phyloP scores from a whole-genome alignment of 1,140 invertebrate species.

The Drosophila prosaltans region DNA sequence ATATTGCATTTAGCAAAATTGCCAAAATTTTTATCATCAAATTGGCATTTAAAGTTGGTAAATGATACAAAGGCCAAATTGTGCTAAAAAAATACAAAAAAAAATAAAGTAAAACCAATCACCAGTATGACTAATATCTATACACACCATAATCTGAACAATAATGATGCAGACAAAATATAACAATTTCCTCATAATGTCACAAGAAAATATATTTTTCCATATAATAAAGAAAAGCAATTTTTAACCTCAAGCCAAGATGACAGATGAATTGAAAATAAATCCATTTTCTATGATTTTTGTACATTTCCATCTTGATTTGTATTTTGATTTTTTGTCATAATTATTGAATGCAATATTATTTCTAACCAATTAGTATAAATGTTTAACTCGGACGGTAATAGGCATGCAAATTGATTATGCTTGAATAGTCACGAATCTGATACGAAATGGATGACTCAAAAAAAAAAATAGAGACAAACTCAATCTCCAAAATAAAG shows the following conservation, averaged over 20 bases:
- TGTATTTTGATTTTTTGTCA: not conserved
- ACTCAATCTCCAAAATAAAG: too few relatives aligned
- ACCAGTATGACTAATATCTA: too few relatives aligned
- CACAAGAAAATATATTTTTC: not conserved
- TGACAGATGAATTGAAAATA: not conserved
- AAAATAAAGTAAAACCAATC: not conserved
- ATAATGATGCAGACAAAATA: not conserved
- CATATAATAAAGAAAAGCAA: too few relatives aligned
- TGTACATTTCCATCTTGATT: too few relatives aligned
- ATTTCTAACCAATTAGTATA: too few relatives aligned
- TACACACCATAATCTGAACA: not conserved
- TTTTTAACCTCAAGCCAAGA: not conserved
- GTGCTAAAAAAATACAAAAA: not conserved
- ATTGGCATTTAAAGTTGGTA: conserved; percentile 43
- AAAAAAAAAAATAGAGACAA: too few relatives aligned
- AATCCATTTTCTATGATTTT: not conserved
- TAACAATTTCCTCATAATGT: not conserved
- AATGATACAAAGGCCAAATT: conserved; percentile 8
- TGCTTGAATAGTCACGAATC: too few relatives aligned
- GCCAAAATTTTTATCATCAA: conserved; percentile 5
- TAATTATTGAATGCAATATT: not conserved
- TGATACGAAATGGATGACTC: too few relatives aligned
- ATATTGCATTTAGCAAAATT: conserved; percentile 32
- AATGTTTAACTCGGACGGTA: too few relatives aligned
- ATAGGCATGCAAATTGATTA: not conserved